Evolutionary conservation across 2,797 vertebrate species (phyloP).

Genomic region (Enteromius mattozi): DNA sequence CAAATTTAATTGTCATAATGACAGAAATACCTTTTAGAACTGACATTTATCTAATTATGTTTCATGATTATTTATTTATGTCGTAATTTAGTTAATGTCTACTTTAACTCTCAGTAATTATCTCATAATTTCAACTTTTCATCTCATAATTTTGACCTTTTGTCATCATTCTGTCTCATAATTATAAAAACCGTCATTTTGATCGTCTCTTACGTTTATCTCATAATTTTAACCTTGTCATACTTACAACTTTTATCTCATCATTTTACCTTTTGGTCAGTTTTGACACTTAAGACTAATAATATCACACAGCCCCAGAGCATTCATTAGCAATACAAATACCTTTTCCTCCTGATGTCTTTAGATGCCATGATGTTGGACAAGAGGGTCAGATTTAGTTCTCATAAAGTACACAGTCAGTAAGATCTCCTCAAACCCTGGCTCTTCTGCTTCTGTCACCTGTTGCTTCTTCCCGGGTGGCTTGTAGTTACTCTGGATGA

Average conservation of each 20-base stretch:
- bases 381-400: background rate
- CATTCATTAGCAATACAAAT: background rate
- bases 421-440: background rate
- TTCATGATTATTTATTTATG: background rate
- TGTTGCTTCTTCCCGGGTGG: background rate
- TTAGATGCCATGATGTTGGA: background rate
- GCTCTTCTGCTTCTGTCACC: conserved; percentile 36
- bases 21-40: background rate
- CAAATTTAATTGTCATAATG: background rate
- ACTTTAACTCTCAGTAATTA: background rate
- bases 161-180: no score
- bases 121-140: background rate
- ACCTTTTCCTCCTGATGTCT: background rate
- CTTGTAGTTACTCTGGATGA: conserved; percentile 39
- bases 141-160: no score
- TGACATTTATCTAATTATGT: background rate
- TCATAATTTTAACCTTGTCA: background rate
- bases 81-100: background rate
- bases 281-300: background rate
- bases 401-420: background rate
- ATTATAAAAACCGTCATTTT: no score
- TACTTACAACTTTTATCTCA: no score
- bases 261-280: background rate
- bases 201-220: no score
- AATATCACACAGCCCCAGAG: background rate